Evolutionary conservation across 2,888 invertebrate species (phyloP), one percentile per base, ranked within the genome.

Genomic region (Seira ritae): DNA sequence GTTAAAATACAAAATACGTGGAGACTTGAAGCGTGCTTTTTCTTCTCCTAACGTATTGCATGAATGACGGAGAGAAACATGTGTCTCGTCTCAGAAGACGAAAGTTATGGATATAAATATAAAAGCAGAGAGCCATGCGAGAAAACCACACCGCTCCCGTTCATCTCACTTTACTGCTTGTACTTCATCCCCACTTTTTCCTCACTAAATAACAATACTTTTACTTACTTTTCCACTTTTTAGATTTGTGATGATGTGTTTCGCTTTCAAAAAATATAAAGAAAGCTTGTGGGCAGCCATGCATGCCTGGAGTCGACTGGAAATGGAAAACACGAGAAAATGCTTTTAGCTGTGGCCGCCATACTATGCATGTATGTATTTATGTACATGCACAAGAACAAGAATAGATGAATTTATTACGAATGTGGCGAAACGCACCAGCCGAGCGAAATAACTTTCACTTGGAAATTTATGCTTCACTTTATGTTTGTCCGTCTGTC

Each of bases 201-300:
- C 17, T 50, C 19, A 62, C 72, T 62, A 72, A 72, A 23, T 72
- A 72, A 66, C 20, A 67, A 50, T 17, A 10, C 55, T 70, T 65
- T 70, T 71, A 78, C 70, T 78, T 78, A 50, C 70, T 50, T 65
- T 73, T 66, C 24, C 50, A 60, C 60, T 60, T 79, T 23, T 72
- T 62, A 72, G 72, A 60, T 72, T 72, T 31, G 60, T 23, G 55
- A 20, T 46, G 70, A 19, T 70, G 20, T 62, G 55, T 66, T 50
- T 50, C 50, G 50, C 12, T n/a, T 50, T 50, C 31, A 31, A 50
- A 50, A 50, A 8, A 50, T 50, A 50, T n/a, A 50, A 50, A n/a
- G 50, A 50, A 50, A n/a, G 15, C 12, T 8, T 12, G 15, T 3
- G 50, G 50, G 15, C 12, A 50, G 50, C 17, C 50, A 50, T 50